phyloP scores from a whole-genome alignment of 2,113 vertebrate species.

The Catagonus wagneri region DNA sequence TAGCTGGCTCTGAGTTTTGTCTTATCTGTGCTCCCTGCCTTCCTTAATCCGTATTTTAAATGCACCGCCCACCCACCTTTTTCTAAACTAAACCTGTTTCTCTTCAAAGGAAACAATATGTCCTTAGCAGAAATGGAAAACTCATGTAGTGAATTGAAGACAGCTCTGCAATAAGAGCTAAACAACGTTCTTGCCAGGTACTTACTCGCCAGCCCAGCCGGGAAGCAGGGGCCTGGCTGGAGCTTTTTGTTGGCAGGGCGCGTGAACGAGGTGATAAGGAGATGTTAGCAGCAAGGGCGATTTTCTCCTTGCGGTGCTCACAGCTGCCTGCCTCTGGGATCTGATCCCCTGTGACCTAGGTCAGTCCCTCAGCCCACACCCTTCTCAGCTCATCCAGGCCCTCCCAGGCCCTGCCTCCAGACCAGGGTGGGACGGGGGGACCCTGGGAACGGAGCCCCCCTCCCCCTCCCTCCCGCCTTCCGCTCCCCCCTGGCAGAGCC shows the following conservation, averaged over 20 bases:
- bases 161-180: not conserved
- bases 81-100: not conserved
- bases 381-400: not conserved
- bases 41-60: not conserved
- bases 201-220: not conserved
- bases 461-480: not conserved
- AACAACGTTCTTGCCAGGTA: not conserved
- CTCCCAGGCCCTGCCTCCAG: not conserved
- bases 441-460: not conserved
- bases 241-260: not conserved
- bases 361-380: not conserved
- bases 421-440: fast-evolving
- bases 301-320: not conserved
- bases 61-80: not conserved
- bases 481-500: not conserved
- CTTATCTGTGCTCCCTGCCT: not conserved
- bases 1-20: fast-evolving
- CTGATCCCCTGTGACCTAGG: not conserved
- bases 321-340: not conserved
- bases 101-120: not conserved
- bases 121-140: not conserved
- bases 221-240: not conserved
- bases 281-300: not conserved
- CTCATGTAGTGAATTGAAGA: not conserved
- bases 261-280: fast-evolving